Evolutionary conservation across 2,888 invertebrate species (phyloP).

Genomic region (Schrankia costaestrigalis): DNA sequence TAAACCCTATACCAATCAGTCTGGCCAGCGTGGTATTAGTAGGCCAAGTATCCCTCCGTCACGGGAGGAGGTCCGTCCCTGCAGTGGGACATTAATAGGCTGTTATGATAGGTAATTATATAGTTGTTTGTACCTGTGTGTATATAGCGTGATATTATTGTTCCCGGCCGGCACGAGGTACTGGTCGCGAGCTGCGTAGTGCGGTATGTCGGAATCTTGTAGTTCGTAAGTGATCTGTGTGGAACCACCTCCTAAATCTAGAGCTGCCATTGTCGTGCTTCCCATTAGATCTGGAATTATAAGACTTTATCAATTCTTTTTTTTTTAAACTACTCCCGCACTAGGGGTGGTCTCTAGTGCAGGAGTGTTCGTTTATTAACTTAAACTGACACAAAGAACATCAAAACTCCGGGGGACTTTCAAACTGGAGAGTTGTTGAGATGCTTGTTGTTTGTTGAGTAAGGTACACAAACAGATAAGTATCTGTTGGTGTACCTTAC

Average conservation of each 20-base stretch:
- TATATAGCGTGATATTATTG: constrained; percentile 67
- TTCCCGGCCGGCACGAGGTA: constrained; percentile 61
- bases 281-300: constrained; percentile 47
- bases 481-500: too few species aligned
- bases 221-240: constrained; percentile 83
- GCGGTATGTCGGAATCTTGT: constrained; percentile 24
- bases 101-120: too few species aligned
- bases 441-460: too few species aligned
- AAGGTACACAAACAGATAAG: too few species aligned
- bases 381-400: too few species aligned
- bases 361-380: too few species aligned
- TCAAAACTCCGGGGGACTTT: too few species aligned
- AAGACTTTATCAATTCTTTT: background rate
- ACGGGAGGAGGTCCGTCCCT: too few species aligned
- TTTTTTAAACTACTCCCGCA: background rate
- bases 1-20: too few species aligned
- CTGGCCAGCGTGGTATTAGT: too few species aligned
- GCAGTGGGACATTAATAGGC: constrained; percentile 14
- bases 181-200: constrained; percentile 46
- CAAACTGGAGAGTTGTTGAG: too few species aligned
- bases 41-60: too few species aligned
- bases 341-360: background rate
- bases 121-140: constrained; percentile 75
- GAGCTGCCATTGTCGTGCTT: constrained; percentile 85
- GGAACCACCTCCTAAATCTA: constrained; percentile 95